Base-by-base conservation (phyloP, 2,113 vertebrate genomes). In the Plecotus auritus region DNA sequence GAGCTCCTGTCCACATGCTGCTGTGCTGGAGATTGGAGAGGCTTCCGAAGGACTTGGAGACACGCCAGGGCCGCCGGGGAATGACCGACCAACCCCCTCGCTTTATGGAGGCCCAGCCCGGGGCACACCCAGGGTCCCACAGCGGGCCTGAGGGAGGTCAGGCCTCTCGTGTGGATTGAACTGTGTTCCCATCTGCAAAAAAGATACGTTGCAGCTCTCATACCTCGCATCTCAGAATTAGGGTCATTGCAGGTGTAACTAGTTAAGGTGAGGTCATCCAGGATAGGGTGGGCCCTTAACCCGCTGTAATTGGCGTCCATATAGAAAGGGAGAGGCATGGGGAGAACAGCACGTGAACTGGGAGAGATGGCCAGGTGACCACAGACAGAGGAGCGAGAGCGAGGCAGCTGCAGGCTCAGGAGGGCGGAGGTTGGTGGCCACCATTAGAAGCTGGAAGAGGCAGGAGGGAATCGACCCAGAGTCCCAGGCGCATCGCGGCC, bases 31-130 rank as follows among this genome's bases (percentile, higher is more conserved):
- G 49, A 84, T 88, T 83, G 89, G 94, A 81, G 77, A 42, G 20
- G 18, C 37, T 67, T 66, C 85, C 23, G 14, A 90, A 88, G n/a
- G 72, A 45, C n/a, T 12, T 30, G 18, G 67, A 61, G 73, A 94
- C 5, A 28, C 37, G 1, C 11, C 61, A 10, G 45, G 1, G 4
- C 4, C 1, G 9, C 67, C 4, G 0, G 23, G 18, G 56, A 42
- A 28, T 9, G 54, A 20, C 4, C 0, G 0, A 0, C 9, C 64
- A 47, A n/a, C 22, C 56, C 9, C 59, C 49, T 5, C 0, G 0
- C 35, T 61, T 61, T 32, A 26, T 28, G 47, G 45, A 20, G 45
- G 73, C n/a, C 42, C 12, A 37, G 26, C 22, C 45, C 2, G 51
- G 11, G 83, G n/a, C n/a, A 69, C 13, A 1, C 14, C 32, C 22